phyloP scores from a whole-genome alignment of 2,888 invertebrate genomes.

The Amphipoea oculea region DNA sequence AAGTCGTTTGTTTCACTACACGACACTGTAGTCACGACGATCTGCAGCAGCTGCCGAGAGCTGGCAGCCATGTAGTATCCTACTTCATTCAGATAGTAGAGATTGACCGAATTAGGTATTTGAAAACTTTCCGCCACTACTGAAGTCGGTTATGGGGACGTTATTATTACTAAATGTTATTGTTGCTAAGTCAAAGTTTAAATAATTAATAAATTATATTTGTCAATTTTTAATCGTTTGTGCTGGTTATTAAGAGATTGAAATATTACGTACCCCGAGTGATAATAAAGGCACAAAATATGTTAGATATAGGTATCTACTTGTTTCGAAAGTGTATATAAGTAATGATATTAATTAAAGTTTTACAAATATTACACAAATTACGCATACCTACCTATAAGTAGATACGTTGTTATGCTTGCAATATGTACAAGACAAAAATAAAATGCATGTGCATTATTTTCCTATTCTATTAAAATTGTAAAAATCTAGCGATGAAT shows the following conservation, averaged over 20 bases:
- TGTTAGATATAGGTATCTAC: slow-evolving; percentile 65
- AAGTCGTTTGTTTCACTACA: slow-evolving; percentile 55
- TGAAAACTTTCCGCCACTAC: slow-evolving; percentile 46
- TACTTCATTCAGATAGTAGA: slow-evolving; percentile 59
- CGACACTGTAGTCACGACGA: slow-evolving; percentile 47
- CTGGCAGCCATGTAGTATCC: slow-evolving; percentile 44
- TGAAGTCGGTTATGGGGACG: slow-evolving; percentile 54
- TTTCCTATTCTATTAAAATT: slow-evolving; percentile 78
- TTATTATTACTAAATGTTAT: slow-evolving; percentile 66
- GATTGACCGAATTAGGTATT: slow-evolving; percentile 65
- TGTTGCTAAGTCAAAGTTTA: slow-evolving; percentile 65
- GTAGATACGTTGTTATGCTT: slow-evolving; percentile 75
- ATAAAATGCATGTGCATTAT: slow-evolving; percentile 79
- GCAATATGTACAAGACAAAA: slow-evolving; percentile 73
- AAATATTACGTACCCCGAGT: slow-evolving; percentile 71
- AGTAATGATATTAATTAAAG: slow-evolving; percentile 66
- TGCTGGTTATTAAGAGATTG: slow-evolving; percentile 62
- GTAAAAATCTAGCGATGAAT: slow-evolving; percentile 73
- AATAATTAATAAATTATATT: slow-evolving; percentile 64
- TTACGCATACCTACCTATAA: slow-evolving; percentile 67
- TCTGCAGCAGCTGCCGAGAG: slow-evolving; percentile 32
- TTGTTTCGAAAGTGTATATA: slow-evolving; percentile 67
- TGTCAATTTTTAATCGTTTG: slow-evolving; percentile 67
- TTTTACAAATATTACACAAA: slow-evolving; percentile 66
- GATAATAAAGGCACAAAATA: slow-evolving; percentile 78